phyloP scores from a whole-genome alignment of 2,113 vertebrate species.

The Podarcis cretensis region DNA sequence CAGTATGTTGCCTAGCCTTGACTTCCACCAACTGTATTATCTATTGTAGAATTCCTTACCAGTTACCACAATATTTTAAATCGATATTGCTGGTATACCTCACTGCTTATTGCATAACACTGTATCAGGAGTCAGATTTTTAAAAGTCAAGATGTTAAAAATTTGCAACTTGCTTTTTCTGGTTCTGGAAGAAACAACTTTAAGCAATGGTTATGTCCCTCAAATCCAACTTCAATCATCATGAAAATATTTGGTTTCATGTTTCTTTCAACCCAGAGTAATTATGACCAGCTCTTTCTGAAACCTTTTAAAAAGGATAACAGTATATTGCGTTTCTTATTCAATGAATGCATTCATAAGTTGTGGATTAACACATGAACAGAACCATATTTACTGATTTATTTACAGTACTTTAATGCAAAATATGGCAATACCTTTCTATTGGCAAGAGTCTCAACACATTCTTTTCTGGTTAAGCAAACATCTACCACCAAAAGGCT shows the following conservation, averaged over 20 bases:
- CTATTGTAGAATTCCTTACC: constrained; percentile 27
- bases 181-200: constrained; percentile 51
- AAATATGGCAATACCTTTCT: constrained; percentile 64
- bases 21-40: constrained; percentile 20
- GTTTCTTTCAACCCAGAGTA: constrained; percentile 60
- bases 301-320: constrained; percentile 49
- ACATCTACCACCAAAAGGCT: constrained; percentile 67
- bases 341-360: constrained; percentile 57
- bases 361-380: constrained; percentile 58
- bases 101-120: constrained; percentile 43
- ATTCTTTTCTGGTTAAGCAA: constrained; percentile 74
- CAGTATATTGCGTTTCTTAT: constrained; percentile 51
- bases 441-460: constrained; percentile 54
- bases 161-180: constrained; percentile 37
- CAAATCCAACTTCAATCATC: constrained; percentile 65
- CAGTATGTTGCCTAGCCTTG: constrained; percentile 19
- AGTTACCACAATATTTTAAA: constrained; percentile 25
- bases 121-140: constrained; percentile 26
- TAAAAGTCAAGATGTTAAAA: constrained; percentile 40
- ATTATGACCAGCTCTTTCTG: constrained; percentile 59
- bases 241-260: constrained; percentile 67
- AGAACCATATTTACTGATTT: constrained; percentile 68
- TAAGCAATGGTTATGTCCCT: constrained; percentile 55
- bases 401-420: constrained; percentile 65
- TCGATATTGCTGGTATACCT: constrained; percentile 20